Conservation (phyloP, 2,113 vertebrate genomes). For the Mesoclemmys tuberculata region DNA sequence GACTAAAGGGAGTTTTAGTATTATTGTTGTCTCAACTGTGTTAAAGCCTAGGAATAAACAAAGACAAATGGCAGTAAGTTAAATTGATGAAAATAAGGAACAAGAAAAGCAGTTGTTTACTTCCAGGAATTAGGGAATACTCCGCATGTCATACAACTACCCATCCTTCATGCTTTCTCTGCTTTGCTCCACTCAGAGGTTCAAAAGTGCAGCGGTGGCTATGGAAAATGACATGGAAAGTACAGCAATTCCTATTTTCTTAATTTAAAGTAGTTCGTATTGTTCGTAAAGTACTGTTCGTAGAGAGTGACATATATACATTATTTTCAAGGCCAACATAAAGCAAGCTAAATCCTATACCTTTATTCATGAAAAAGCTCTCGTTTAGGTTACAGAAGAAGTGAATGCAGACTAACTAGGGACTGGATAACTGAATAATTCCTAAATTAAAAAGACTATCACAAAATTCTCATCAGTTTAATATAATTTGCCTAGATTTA, state of each 20-base stretch:
- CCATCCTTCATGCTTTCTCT: not conserved
- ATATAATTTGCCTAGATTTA: fast-evolving
- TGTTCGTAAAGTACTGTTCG: not conserved
- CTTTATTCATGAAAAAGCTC: not conserved
- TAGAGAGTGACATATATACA: not conserved
- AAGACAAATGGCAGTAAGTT: not conserved
- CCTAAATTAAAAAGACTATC: not conserved
- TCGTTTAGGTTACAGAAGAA: not conserved
- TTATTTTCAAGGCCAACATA: not conserved
- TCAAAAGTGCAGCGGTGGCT: not conserved
- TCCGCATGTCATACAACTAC: fast-evolving
- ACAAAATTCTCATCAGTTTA: not conserved
- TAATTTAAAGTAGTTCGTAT: not conserved
- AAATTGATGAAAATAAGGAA: not conserved
- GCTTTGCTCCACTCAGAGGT: not conserved
- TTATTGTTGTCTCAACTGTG: not conserved
- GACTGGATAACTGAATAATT: not conserved
- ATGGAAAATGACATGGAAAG: not conserved
- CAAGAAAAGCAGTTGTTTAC: not conserved
- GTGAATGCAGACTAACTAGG: not conserved
- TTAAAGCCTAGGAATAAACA: not conserved
- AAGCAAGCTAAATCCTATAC: not conserved
- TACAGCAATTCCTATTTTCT: not conserved
- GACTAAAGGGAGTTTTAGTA: not conserved
- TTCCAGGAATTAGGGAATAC: not conserved